Percentiles rank a stretch among this genome's conserved stretches.
Evolutionary conservation across 2,113 vertebrate genomes (phyloP).

Genomic region (Nymphicus hollandicus): DNA sequence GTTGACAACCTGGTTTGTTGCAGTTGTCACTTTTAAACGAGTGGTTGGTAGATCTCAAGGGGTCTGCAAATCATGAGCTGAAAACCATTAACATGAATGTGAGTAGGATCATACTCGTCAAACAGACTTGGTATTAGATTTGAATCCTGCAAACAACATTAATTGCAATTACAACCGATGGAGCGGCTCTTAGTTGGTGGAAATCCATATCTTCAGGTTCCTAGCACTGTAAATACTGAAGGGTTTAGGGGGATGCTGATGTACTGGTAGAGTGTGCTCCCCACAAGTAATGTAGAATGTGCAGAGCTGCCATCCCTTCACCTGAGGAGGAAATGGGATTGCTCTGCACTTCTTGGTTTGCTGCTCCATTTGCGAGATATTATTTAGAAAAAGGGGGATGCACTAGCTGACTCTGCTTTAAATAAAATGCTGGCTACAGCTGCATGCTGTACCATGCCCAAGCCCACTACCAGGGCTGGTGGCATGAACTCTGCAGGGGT

Average conservation of each 20-base stretch:
- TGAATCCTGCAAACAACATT: not conserved
- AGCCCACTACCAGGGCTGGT: not conserved
- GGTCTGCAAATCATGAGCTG: not conserved
- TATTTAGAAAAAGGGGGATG: not conserved
- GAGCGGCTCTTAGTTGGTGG: not conserved
- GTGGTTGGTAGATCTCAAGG: not conserved
- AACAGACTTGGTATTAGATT: not conserved
- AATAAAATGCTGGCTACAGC: not conserved
- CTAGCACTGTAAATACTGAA: not conserved
- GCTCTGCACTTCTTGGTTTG: fast-evolving
- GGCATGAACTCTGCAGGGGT: not conserved
- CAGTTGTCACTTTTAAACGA: not conserved
- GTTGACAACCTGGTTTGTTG: not conserved
- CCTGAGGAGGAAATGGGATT: too few species aligned
- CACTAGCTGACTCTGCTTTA: not conserved
- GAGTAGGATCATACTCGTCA: not conserved
- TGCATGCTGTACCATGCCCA: not conserved
- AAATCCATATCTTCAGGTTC: not conserved
- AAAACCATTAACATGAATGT: not conserved
- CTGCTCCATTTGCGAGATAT: fast-evolving
- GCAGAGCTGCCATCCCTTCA: not conserved
- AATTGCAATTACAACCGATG: not conserved
- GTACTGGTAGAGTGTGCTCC: fast-evolving
- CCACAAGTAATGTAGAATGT: fast-evolving
- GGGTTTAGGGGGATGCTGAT: not conserved